phyloP scores from a whole-genome alignment of 2,888 invertebrate genomes.

The Malacosoma neustria region DNA sequence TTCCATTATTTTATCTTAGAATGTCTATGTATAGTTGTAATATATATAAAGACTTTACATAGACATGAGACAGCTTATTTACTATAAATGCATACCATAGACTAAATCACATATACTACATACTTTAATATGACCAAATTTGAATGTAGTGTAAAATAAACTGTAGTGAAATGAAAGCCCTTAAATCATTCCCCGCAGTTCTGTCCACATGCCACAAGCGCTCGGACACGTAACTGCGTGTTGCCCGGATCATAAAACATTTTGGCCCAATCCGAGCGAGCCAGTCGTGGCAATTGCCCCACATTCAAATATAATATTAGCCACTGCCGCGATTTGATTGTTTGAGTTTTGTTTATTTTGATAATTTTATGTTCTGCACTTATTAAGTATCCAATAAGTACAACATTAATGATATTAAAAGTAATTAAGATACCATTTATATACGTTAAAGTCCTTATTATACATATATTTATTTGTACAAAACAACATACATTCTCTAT shows the following conservation, averaged over 20 bases:
- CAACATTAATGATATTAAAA: too few species aligned
- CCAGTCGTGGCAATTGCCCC: constrained; percentile 19
- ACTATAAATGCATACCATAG: constrained; percentile 1
- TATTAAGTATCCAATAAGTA: too few species aligned
- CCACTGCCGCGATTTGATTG: constrained; percentile 24
- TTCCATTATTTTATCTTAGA: too few species aligned
- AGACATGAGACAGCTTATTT: too few species aligned
- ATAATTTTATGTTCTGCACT: too few species aligned
- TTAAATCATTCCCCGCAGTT: constrained; percentile 54
- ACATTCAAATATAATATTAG: constrained; percentile 24
- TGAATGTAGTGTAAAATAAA: constrained; percentile 36
- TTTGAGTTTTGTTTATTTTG: constrained; percentile 2
- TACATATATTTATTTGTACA: too few species aligned
- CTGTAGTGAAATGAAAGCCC: constrained; percentile 49
- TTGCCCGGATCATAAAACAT: constrained; percentile 47
- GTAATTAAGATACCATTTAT: too few species aligned
- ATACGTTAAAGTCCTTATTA: too few species aligned
- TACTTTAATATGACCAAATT: not conserved
- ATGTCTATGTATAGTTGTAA: too few species aligned
- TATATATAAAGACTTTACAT: too few species aligned
- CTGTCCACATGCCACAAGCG: constrained; percentile 54
- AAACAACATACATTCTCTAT: too few species aligned
- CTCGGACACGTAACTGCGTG: constrained; percentile 37
- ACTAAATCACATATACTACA: too few species aligned
- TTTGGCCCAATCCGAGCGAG: constrained; percentile 27